phyloP scores from a whole-genome alignment of 2,888 invertebrate species.

The Tortricodes alternella region DNA sequence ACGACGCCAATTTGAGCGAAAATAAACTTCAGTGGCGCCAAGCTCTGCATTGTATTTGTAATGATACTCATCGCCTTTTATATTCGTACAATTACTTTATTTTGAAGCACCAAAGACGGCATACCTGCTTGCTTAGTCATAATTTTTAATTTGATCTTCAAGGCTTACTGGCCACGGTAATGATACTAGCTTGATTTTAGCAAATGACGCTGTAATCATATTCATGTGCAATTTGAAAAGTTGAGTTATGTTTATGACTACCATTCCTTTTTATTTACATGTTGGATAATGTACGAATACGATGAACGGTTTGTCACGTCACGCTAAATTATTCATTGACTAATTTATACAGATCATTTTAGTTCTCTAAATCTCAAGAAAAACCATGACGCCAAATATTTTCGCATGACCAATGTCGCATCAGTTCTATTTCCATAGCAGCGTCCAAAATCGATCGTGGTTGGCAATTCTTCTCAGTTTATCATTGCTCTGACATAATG shows the following conservation, averaged over 20 bases:
- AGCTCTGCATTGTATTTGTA: constrained; percentile 7
- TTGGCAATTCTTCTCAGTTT: not conserved
- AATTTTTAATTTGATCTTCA: constrained; percentile 4
- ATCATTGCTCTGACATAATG: not conserved
- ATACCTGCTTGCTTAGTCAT: constrained; percentile 5
- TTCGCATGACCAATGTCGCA: too few species aligned
- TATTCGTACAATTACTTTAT: constrained; percentile 14
- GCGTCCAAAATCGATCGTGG: not conserved
- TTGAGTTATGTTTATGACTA: too few species aligned
- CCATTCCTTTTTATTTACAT: too few species aligned
- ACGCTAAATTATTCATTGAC: too few species aligned
- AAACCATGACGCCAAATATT: too few species aligned
- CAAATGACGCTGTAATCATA: not conserved
- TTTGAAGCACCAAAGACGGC: not conserved
- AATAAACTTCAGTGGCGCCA: constrained; percentile 29
- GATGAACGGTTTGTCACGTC: too few species aligned
- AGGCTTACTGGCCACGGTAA: not conserved
- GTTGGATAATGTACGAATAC: too few species aligned
- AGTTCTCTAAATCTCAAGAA: too few species aligned
- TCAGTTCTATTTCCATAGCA: too few species aligned
- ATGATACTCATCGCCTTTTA: constrained; percentile 21
- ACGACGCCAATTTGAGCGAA: constrained; percentile 28
- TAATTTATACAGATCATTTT: too few species aligned
- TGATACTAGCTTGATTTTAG: not conserved
- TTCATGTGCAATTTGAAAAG: too few species aligned